A percentile compares a stretch with the other conserved stretches of the same genome.
phyloP scores from a whole-genome alignment of 2,888 invertebrate species.

The Imbricaverruca yamaguchii region DNA sequence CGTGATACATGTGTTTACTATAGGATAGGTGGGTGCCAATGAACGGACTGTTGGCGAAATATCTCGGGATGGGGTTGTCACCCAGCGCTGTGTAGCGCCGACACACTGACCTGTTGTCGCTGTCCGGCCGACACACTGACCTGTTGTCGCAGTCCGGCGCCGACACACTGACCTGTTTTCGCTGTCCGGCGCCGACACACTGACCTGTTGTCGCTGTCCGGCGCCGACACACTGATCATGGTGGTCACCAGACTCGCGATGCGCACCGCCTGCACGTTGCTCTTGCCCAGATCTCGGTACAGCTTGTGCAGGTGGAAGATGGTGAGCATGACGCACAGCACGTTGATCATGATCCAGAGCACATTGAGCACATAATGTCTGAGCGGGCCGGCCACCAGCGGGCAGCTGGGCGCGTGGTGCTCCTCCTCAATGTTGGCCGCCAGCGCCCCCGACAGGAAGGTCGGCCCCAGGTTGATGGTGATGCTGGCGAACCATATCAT shows the following conservation, averaged over 20 bases:
- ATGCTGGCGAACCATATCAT: conserved; percentile 92
- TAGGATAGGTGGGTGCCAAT: no score
- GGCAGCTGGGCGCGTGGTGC: conserved; percentile 73
- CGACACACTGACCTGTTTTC: conserved; percentile 38
- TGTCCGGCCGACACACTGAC: conserved; percentile 30
- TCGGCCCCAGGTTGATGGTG: conserved; percentile 81
- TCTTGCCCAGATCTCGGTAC: conserved; percentile 71
- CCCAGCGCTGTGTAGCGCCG: neutral
- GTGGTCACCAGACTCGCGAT: conserved; percentile 69
- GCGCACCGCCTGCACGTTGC: conserved; percentile 73
- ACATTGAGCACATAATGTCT: conserved; percentile 84
- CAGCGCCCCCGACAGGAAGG: conserved; percentile 72
- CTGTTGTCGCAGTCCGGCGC: conserved; percentile 30
- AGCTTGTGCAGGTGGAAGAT: conserved; percentile 69
- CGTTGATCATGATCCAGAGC: conserved; percentile 80
- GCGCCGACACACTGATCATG: conserved; percentile 58
- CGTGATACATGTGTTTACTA: no score
- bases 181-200: conserved; percentile 31
- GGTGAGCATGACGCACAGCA: conserved; percentile 74
- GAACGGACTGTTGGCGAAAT: no score
- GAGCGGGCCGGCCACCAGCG: conserved; percentile 75
- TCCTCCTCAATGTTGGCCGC: conserved; percentile 61
- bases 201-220: conserved; percentile 27
- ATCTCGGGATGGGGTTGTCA: no score
- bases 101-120: conserved; percentile 26